Evolutionary conservation across 2,888 invertebrate genomes (phyloP).

Genomic region (Apamea epomidion): DNA sequence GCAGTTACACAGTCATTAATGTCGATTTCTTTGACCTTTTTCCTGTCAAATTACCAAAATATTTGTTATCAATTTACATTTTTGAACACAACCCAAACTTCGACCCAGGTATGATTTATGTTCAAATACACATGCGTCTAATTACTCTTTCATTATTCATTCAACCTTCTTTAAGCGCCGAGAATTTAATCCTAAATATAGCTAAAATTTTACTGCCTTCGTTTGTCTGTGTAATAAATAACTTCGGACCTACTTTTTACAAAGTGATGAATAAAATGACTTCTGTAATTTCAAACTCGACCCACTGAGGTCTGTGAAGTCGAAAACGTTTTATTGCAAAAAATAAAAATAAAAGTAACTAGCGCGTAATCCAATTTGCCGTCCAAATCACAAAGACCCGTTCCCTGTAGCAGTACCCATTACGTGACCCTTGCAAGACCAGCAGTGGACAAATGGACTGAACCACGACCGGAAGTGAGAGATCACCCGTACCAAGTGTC

Average conservation of each 20-base stretch:
- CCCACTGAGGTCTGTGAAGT: conserved; percentile 12
- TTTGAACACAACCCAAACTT: conserved; percentile 15
- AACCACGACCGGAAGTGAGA: background rate
- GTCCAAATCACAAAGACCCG: conserved; percentile 10
- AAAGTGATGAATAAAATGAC: conserved; percentile 16
- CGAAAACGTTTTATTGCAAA: conserved; percentile 24
- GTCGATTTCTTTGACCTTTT: background rate
- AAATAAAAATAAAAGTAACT: conserved; percentile 10
- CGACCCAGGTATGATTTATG: conserved; percentile 28
- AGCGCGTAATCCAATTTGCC: conserved; percentile 20
- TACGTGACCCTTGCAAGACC: background rate
- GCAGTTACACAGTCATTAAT: conserved; percentile 1
- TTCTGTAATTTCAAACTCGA: conserved; percentile 22
- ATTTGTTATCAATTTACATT: conserved; percentile 22
- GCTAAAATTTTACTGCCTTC: conserved; percentile 9
- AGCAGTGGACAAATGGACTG: background rate
- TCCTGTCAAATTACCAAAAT: background rate
- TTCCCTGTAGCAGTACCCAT: background rate
- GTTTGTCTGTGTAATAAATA: conserved; percentile 30
- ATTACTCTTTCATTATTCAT: conserved; percentile 50
- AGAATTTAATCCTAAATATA: conserved; percentile 30
- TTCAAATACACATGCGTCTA: conserved; percentile 39
- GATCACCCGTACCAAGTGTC: background rate
- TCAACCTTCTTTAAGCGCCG: background rate
- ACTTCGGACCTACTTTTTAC: conserved; percentile 8